Percentiles rank a stretch among this genome's conserved stretches.
Evolutionary conservation across 1,140 invertebrate genomes (phyloP).

Genomic region (Brachionus angularis): DNA sequence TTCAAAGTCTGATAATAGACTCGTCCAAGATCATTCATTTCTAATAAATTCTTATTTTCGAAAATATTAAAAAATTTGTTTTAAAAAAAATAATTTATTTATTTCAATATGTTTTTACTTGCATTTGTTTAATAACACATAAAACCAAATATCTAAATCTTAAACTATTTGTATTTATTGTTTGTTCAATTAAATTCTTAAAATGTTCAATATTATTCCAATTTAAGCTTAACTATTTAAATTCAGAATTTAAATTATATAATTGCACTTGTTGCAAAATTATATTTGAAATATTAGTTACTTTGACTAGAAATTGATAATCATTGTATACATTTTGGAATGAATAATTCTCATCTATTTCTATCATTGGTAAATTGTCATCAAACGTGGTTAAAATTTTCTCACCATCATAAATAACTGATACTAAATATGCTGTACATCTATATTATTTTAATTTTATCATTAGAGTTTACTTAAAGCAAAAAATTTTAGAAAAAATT

Average conservation of each 20-base stretch:
- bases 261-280: neutral
- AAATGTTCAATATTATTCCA: slow-evolving; percentile 29
- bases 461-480: neutral
- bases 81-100: neutral
- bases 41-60: slow-evolving; percentile 11
- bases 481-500: neutral
- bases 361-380: slow-evolving; percentile 89
- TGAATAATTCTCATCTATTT: slow-evolving; percentile 90
- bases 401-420: slow-evolving; percentile 86
- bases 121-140: slow-evolving; percentile 42
- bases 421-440: slow-evolving; percentile 71
- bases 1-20: slow-evolving; percentile 24
- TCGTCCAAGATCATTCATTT: slow-evolving; percentile 4
- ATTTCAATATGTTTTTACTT: neutral
- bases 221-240: slow-evolving; percentile 25
- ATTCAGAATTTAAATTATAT: neutral
- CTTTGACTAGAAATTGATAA: slow-evolving; percentile 96
- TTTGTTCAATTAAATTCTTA: slow-evolving; percentile 31
- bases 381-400: slow-evolving; percentile 90
- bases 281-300: slow-evolving; percentile 53
- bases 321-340: slow-evolving; percentile 77
- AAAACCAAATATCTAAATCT: slow-evolving; percentile 22
- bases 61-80: neutral
- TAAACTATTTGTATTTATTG: slow-evolving; percentile 19
- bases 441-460: neutral